phyloP scores from a whole-genome alignment of 2,797 vertebrate genomes.

The Epinephelus malabaricus region DNA sequence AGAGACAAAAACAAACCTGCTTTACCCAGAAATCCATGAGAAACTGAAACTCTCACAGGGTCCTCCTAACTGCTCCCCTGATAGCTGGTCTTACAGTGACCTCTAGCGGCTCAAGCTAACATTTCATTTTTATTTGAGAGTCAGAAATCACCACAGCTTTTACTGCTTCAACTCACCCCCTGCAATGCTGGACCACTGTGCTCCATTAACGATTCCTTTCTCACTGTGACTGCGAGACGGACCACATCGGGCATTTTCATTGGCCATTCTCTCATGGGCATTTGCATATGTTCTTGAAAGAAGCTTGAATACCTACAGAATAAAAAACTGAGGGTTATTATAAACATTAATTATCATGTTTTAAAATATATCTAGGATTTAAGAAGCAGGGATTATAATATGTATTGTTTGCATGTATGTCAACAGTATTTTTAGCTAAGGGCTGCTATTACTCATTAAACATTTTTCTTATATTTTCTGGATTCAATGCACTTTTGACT shows the following conservation, averaged over 20 bases:
- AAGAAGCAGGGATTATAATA: neutral
- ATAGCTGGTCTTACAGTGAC: constrained; percentile 33
- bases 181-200: constrained; percentile 92
- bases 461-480: neutral
- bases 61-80: too few relatives aligned
- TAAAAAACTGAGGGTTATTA: neutral
- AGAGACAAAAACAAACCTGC: constrained; percentile 10
- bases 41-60: neutral
- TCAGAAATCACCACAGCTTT: neutral
- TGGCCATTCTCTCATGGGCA: constrained; percentile 90
- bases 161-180: constrained; percentile 85
- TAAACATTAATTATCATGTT: neutral
- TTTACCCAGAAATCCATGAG: constrained; percentile 19
- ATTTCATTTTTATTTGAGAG: neutral
- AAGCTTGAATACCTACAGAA: constrained; percentile 90
- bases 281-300: constrained; percentile 90
- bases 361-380: neutral
- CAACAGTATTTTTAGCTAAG: neutral
- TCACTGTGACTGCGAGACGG: constrained; percentile 81
- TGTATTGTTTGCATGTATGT: neutral
- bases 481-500: neutral
- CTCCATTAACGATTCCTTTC: constrained; percentile 92
- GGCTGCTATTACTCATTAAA: neutral
- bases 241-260: constrained; percentile 88
- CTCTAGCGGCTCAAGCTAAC: constrained; percentile 48